Evolutionary conservation across 2,888 invertebrate species (phyloP).

Genomic region (Eristalis intricaria): DNA sequence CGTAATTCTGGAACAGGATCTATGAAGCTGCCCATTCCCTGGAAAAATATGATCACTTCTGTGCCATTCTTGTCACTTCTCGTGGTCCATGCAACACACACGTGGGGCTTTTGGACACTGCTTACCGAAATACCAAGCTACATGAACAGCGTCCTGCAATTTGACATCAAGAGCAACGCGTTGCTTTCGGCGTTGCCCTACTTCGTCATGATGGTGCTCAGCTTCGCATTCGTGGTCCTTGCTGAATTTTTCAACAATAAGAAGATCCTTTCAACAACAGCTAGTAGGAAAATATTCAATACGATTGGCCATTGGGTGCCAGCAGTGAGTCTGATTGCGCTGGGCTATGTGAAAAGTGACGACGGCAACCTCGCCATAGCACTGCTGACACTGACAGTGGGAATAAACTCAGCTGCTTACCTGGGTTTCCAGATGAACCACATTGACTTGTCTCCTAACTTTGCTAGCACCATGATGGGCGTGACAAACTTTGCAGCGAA

Average conservation of each 20-base stretch:
- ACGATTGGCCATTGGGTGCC: constrained; percentile 81
- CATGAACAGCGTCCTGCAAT: constrained; percentile 84
- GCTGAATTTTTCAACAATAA: constrained; percentile 80
- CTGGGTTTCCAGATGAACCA: constrained; percentile 91
- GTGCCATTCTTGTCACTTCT: constrained; percentile 84
- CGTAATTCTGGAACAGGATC: constrained; percentile 58
- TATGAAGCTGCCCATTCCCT: constrained; percentile 83
- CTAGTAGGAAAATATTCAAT: constrained; percentile 76
- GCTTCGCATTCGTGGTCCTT: constrained; percentile 81
- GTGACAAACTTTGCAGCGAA: constrained; percentile 83
- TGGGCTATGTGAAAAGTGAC: constrained; percentile 81
- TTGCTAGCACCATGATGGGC: constrained; percentile 92
- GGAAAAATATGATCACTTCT: constrained; percentile 85
- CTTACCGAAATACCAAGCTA: constrained; percentile 87
- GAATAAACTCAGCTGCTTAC: constrained; percentile 88
- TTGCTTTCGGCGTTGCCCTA: constrained; percentile 83
- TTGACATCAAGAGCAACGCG: constrained; percentile 84
- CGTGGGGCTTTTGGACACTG: constrained; percentile 88
- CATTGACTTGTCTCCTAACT: constrained; percentile 92
- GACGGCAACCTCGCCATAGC: constrained; percentile 83
- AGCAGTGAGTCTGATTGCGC: constrained; percentile 82
- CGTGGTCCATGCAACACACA: constrained; percentile 84
- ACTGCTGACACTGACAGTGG: constrained; percentile 87
- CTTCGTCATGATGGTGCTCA: constrained; percentile 82
- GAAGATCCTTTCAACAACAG: constrained; percentile 78